Conservation (phyloP, 1,140 invertebrate species). For the Battus philenor region DNA sequence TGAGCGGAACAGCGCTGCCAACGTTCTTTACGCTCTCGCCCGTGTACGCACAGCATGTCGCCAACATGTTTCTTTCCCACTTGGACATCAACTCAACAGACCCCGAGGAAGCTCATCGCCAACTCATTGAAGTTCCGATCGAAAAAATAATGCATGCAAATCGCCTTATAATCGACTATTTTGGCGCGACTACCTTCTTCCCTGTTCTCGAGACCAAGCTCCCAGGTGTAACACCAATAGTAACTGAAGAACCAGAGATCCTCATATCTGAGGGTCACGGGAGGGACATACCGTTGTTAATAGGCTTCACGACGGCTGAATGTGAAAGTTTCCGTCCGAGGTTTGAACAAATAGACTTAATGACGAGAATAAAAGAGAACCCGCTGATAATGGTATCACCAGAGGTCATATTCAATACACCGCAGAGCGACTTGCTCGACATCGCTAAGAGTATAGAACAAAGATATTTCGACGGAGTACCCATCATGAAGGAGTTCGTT, state of each 20-base stretch:
- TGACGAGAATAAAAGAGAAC: conserved; percentile 32
- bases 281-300: conserved; percentile 42
- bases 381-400: conserved; percentile 29
- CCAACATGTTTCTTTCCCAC: conserved; percentile 27
- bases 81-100: conserved; percentile 42
- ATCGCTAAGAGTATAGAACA: conserved; percentile 28
- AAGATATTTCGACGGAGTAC: conserved; percentile 36
- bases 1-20: conserved; percentile 48
- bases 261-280: conserved; percentile 38
- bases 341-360: conserved; percentile 43
- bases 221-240: conserved; percentile 38
- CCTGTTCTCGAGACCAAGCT: conserved; percentile 46
- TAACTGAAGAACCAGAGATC: conserved; percentile 50
- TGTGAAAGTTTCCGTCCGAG: conserved; percentile 44
- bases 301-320: conserved; percentile 49
- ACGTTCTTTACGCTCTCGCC: conserved; percentile 45
- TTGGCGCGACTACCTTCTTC: conserved; percentile 40
- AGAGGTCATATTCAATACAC: conserved; percentile 29
- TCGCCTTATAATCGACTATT: conserved; percentile 29
- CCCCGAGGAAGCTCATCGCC: conserved; percentile 35
- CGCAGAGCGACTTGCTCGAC: conserved; percentile 19
- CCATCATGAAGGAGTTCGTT: conserved; percentile 38
- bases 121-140: conserved; percentile 37
- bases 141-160: conserved; percentile 44
- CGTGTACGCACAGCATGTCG: conserved; percentile 31